Evolutionary conservation across 2,797 vertebrate genomes (phyloP).

Genomic region (Smutsia temminckii): DNA sequence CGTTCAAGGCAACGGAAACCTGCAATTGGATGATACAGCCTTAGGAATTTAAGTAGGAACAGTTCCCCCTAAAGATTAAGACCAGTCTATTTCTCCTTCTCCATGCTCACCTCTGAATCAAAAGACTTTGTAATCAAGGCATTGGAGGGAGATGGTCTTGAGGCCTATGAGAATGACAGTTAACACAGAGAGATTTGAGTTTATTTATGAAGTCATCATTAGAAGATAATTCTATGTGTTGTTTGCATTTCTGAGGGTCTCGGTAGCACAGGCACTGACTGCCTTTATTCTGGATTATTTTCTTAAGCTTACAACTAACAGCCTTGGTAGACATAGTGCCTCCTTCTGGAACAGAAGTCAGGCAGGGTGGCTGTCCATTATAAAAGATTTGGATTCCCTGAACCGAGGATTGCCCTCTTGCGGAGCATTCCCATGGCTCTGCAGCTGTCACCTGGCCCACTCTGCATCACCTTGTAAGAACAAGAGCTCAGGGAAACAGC

Average conservation of each 20-base stretch:
- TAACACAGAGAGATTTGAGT: background rate
- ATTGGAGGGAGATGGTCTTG: background rate
- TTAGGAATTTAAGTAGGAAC: background rate
- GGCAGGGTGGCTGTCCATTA: background rate
- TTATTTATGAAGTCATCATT: background rate
- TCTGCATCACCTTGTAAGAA: background rate
- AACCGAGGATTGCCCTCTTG: background rate
- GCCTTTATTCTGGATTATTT: background rate
- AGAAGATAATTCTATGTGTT: background rate
- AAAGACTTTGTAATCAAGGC: background rate
- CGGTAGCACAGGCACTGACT: background rate
- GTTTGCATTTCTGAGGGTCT: background rate
- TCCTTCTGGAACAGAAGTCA: background rate
- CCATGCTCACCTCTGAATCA: background rate
- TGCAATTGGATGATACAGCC: background rate
- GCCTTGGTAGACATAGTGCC: background rate
- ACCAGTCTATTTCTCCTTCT: background rate
- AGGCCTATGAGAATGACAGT: background rate
- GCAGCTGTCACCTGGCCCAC: background rate
- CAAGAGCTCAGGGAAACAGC: background rate
- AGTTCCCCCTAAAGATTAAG: background rate
- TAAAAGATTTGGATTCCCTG: background rate
- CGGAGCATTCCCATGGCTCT: background rate
- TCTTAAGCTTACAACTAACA: background rate
- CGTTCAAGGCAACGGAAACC: background rate